Evolutionary conservation across 2,888 invertebrate species (phyloP), one percentile per base, ranked within the genome.

Genomic region (Heliconius charithonia): DNA sequence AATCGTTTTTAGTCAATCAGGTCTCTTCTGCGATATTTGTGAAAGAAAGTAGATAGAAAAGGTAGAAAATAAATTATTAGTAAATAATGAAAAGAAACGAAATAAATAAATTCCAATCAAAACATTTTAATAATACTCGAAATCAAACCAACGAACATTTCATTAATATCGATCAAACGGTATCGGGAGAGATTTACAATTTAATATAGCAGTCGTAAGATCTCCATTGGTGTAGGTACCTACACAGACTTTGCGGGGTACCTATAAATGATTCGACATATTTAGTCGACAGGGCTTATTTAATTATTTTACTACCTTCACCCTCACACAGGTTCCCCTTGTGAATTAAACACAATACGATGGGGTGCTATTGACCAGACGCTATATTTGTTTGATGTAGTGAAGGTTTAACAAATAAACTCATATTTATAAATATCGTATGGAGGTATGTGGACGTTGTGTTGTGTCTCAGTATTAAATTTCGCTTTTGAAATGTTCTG

Each of bases 291-390:
- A 22, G 56, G 70, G 75, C 56, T 71, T 79, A 79, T 79, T 79
- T 79, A 72, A 79, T 79, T 51, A 79, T 79, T 76, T 72, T 59
- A 71, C 62, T 70, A 79, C 76, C 59, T 59, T 59, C 59, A 59
- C 59, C n/a, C n/a, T 7, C 72, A 75, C 75, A 69, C 76, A 75
- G 56, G 74, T 71, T 65, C 75, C 79, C 79, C 79, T 77, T 65
- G 56, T 71, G 77, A 79, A 71, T 73, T 75, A 45, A 22, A 41
- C 13, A 79, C 74, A 79, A 77, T 77, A 65, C 62, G 71, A 70
- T 77, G 74, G 76, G 76, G 80, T 67, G 77, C 66, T 25, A 80
- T 77, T 80, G 77, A 80, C 80, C 71, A 77, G 75, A 74, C 71
- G 75, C 29, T 27, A 56, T 27, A 74, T 69, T 76, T 76, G 79